phyloP scores from a whole-genome alignment of 1,140 invertebrate species.

The Drosophila bocki region DNA sequence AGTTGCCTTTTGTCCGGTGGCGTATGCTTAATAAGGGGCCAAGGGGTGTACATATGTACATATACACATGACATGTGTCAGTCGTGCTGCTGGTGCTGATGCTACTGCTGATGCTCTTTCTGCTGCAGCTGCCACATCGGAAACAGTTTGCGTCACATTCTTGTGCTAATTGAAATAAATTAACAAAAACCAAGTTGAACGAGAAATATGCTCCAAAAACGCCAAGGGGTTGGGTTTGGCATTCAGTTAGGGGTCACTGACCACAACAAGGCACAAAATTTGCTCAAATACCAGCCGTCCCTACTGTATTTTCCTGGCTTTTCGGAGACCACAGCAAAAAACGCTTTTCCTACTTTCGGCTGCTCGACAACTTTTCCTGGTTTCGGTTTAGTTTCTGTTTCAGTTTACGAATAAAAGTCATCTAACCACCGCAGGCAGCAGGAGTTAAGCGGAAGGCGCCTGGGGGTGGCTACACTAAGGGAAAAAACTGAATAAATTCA shows the following conservation, averaged over 20 bases:
- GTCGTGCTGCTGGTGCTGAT: conserved; percentile 51
- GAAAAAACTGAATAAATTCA: conserved; percentile 1
- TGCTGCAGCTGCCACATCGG: conserved; percentile 40
- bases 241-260: conserved; percentile 23
- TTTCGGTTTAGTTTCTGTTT: conserved; percentile 50
- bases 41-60: not conserved
- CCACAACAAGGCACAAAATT: conserved; percentile 75
- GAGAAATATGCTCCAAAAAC: conserved; percentile 52
- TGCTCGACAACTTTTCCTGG: conserved; percentile 51
- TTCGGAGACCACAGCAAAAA: conserved; percentile 29
- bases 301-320: conserved; percentile 7
- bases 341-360: conserved; percentile 43
- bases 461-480: conserved; percentile 19
- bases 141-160: conserved; percentile 68
- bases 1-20: conserved; percentile 46
- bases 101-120: conserved; percentile 27
- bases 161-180: conserved; percentile 80
- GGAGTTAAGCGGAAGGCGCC: conserved; percentile 4
- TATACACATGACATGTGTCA: conserved; percentile 48
- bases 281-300: conserved; percentile 19
- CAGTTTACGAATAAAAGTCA: conserved; percentile 80
- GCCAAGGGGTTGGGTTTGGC: conserved; percentile 5
- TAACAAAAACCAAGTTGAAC: conserved; percentile 67
- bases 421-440: conserved; percentile 49
- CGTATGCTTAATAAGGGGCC: conserved; percentile 63